Evolutionary conservation across 2,797 vertebrate genomes (phyloP).

Genomic region (Aldrovandia affinis): DNA sequence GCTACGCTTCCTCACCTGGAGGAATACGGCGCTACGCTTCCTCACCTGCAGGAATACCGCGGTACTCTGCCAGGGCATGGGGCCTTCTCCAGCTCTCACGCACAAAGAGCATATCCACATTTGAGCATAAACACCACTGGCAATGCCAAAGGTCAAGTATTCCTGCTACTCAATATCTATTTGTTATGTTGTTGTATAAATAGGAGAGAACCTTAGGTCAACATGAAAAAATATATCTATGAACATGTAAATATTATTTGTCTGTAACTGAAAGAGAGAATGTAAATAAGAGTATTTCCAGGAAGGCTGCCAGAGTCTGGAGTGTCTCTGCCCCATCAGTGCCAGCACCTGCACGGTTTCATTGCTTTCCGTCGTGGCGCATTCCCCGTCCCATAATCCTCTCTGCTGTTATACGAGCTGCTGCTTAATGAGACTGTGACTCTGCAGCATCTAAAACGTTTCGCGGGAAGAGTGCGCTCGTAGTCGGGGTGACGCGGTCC

Average conservation of each 20-base stretch:
- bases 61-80: too few species aligned
- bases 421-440: conserved; percentile 32
- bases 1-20: too few species aligned
- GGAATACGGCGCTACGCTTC: too few species aligned
- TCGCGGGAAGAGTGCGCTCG: background rate
- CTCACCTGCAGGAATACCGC: too few species aligned
- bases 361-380: conserved; percentile 31
- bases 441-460: background rate
- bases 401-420: conserved; percentile 2
- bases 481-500: conserved; percentile 24
- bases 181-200: too few species aligned
- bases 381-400: conserved; percentile 14
- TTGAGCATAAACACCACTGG: too few species aligned
- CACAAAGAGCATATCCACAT: too few species aligned
- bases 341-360: conserved; percentile 39
- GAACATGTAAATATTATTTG: conserved; percentile 21
- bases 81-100: too few species aligned
- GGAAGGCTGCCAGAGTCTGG: conserved; percentile 32
- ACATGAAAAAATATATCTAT: conserved; percentile 10
- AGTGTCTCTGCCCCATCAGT: conserved; percentile 34
- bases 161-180: background rate
- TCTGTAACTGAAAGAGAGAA: conserved; percentile 19
- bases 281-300: conserved; percentile 23
- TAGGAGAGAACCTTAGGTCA: too few species aligned
- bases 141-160: background rate